phyloP scores from a whole-genome alignment of 2,888 invertebrate genomes.

The Allacma fusca region DNA sequence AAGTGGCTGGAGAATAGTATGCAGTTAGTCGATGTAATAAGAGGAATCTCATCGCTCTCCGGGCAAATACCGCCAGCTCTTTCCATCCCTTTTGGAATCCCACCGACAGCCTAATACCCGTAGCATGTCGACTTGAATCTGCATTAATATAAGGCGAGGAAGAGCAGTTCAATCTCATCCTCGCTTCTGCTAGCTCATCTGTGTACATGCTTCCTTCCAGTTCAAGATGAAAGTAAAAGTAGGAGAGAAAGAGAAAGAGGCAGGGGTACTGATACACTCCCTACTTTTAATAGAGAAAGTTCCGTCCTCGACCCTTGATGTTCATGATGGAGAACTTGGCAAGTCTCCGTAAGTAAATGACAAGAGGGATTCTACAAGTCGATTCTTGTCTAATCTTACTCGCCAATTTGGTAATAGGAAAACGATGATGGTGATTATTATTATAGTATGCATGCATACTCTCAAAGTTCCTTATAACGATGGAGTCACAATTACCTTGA shows the following conservation, averaged over 20 bases:
- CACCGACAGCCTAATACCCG: not conserved
- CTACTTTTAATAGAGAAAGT: constrained; percentile 19
- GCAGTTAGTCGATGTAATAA: constrained; percentile 24
- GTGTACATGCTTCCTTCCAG: not conserved
- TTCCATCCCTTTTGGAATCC: not conserved
- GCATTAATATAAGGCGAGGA: not conserved
- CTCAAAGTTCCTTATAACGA: constrained; percentile 30
- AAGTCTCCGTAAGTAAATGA: constrained; percentile 18
- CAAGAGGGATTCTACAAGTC: constrained; percentile 10
- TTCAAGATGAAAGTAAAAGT: constrained; percentile 1
- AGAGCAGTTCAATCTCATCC: not conserved
- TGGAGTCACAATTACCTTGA: constrained; percentile 28
- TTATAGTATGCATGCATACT: constrained; percentile 2
- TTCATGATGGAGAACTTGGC: constrained; percentile 25
- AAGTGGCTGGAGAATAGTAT: not conserved
- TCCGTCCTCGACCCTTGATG: not conserved
- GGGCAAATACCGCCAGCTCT: not conserved
- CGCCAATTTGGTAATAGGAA: constrained; percentile 39
- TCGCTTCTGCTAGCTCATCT: not conserved
- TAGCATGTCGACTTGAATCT: not conserved
- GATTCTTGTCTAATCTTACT: constrained; percentile 34
- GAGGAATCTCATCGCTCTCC: not conserved
- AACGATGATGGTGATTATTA: constrained; percentile 26
- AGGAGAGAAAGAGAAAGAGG: constrained; percentile 16
- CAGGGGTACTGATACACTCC: constrained; percentile 7